These are phyloP conservation scores for Takifugu bimaculatus DNA, from an alignment of 2,113 vertebrate species.

Conservation along the genomic window DNA sequence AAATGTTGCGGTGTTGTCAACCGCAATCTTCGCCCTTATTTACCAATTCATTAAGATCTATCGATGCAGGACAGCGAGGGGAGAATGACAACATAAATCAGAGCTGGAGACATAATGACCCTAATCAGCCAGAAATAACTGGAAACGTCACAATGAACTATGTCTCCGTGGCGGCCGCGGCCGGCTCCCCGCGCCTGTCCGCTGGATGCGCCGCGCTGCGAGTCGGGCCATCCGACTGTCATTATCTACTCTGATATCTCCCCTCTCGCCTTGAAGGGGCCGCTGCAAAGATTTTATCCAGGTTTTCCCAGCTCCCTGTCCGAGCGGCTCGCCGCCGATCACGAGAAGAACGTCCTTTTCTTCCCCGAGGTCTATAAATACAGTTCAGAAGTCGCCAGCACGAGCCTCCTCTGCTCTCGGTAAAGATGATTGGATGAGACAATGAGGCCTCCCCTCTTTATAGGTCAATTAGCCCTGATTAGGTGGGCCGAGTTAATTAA, in stretches of 20 bases:
- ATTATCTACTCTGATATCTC: slow-evolving; percentile 77
- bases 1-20: slow-evolving; percentile 99
- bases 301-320: slow-evolving; percentile 54
- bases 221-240: slow-evolving; percentile 64
- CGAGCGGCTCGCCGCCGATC: slow-evolving; percentile 68
- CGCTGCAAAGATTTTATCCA: slow-evolving; percentile 50
- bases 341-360: slow-evolving; percentile 46
- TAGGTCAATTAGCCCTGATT: slow-evolving; percentile 91
- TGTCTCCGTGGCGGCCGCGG: slow-evolving; percentile 80
- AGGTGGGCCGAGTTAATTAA: slow-evolving; percentile 84
- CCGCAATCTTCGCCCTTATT: slow-evolving; percentile 99
- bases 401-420: slow-evolving; percentile 73
- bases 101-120: slow-evolving; percentile 96
- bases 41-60: slow-evolving; percentile 99
- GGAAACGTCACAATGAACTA: slow-evolving; percentile 99
- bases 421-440: slow-evolving; percentile 83
- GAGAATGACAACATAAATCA: slow-evolving; percentile 99
- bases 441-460: slow-evolving; percentile 83
- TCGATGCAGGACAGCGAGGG: slow-evolving; percentile 98
- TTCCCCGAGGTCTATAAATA: slow-evolving; percentile 52
- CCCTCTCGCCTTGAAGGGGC: slow-evolving; percentile 44
- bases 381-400: slow-evolving; percentile 69
- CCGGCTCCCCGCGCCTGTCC: slow-evolving; percentile 42
- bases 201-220: slow-evolving; percentile 35
- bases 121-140: slow-evolving; percentile 99